phyloP scores from a whole-genome alignment of 2,888 invertebrate species.

The Epiblema foenella region DNA sequence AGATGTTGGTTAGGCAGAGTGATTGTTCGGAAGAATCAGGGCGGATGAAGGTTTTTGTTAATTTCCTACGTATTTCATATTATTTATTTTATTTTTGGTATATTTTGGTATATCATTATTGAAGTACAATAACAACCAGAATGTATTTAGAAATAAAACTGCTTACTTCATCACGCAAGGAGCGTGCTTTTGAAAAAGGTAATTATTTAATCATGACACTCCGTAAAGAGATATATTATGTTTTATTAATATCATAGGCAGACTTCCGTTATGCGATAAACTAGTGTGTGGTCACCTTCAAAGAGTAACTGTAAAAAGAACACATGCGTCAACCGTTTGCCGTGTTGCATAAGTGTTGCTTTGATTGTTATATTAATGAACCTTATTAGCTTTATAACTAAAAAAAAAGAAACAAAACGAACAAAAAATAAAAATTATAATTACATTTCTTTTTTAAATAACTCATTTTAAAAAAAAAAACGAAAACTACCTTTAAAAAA shows the following conservation, averaged over 20 bases:
- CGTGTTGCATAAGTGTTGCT: background rate
- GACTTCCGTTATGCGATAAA: slow-evolving; percentile 68
- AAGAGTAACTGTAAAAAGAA: slow-evolving; percentile 40
- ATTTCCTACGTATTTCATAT: background rate
- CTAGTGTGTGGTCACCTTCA: slow-evolving; percentile 63
- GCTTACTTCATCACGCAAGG: background rate
- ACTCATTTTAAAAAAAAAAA: too few species aligned
- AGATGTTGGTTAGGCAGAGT: slow-evolving; percentile 1
- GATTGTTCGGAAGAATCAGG: slow-evolving; percentile 14
- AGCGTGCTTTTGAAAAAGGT: background rate
- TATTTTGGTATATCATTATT: background rate
- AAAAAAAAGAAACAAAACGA: too few species aligned
- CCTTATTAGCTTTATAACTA: too few species aligned
- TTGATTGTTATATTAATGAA: too few species aligned
- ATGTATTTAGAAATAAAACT: background rate
- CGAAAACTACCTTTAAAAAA: too few species aligned
- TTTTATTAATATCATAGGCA: slow-evolving; percentile 53
- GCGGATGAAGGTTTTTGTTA: background rate
- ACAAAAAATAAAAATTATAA: too few species aligned
- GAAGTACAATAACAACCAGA: background rate
- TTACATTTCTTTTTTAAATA: too few species aligned
- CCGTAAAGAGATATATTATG: background rate
- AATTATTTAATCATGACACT: slow-evolving; percentile 35
- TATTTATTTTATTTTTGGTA: background rate
- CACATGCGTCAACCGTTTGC: background rate